These are phyloP conservation scores for Rhinogobio ventralis DNA, from an alignment of 2,797 vertebrate species.

Conservation along the genomic window DNA sequence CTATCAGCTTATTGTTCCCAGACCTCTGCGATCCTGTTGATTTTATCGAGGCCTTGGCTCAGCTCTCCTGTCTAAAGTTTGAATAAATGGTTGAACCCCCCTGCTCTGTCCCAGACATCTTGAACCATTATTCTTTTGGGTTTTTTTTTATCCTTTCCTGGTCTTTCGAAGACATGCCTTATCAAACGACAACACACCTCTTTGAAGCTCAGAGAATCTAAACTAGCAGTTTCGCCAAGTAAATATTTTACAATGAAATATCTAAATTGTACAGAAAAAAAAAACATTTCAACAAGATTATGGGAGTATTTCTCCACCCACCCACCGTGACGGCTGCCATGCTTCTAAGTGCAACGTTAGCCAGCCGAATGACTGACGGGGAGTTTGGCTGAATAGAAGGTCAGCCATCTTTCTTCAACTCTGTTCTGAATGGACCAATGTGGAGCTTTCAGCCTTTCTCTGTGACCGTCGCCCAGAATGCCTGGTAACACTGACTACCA, in stretches of 20 bases:
- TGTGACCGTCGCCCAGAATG: conserved; percentile 53
- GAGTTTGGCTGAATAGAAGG: conserved; percentile 63
- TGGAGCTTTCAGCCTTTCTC: conserved; percentile 49
- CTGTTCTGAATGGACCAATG: conserved; percentile 56
- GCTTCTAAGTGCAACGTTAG: neutral
- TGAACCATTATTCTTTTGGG: conserved; percentile 51
- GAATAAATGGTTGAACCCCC: conserved; percentile 65
- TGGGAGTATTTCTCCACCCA: conserved; percentile 24
- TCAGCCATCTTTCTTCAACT: conserved; percentile 66
- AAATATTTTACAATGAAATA: neutral
- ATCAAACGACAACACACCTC: conserved; percentile 29
- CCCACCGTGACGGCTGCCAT: neutral
- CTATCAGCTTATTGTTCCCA: conserved; percentile 64
- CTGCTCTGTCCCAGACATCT: conserved; percentile 60
- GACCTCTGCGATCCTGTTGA: conserved; percentile 55
- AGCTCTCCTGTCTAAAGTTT: conserved; percentile 53
- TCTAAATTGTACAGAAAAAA: neutral
- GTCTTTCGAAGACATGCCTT: conserved; percentile 18
- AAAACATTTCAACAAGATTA: neutral
- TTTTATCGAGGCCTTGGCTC: conserved; percentile 63
- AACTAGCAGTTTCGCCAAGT: neutral
- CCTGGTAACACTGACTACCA: conserved; percentile 62
- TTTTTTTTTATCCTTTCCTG: conserved; percentile 3
- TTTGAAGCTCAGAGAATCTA: conserved; percentile 28
- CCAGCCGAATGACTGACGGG: conserved; percentile 27